These are phyloP conservation scores for Macropus fuliginosus DNA, from an alignment of 2,797 vertebrate genomes.

Conservation along the genomic window DNA sequence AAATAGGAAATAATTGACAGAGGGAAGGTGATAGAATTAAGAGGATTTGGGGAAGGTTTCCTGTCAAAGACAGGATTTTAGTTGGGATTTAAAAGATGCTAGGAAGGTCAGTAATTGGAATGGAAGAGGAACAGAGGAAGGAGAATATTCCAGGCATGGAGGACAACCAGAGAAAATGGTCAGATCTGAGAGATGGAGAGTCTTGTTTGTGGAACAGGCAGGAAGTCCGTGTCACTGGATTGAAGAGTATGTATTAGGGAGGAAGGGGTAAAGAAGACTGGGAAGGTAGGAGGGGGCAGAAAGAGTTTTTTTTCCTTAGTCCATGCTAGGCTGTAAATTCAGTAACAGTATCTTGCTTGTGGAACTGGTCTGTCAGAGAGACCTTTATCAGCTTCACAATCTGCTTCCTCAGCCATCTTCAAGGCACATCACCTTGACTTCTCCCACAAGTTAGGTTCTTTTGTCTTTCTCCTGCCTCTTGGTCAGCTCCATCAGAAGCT, in stretches of 20 bases:
- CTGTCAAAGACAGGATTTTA: not conserved
- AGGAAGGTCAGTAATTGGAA: not conserved
- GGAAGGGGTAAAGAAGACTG: not conserved
- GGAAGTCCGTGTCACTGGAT: not conserved
- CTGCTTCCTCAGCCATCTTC: not conserved
- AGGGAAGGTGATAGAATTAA: not conserved
- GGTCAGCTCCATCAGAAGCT: not conserved
- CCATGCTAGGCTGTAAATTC: not conserved
- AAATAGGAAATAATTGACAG: not conserved
- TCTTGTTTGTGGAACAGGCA: not conserved
- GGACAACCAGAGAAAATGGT: not conserved
- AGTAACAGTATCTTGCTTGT: not conserved
- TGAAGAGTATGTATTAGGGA: not conserved
- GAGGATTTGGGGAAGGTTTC: not conserved
- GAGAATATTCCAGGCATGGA: not conserved
- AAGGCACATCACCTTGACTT: not conserved
- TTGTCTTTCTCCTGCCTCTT: not conserved
- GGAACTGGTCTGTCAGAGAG: not conserved
- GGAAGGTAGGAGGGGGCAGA: not conserved
- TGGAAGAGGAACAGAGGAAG: not conserved
- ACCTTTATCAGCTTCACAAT: not conserved
- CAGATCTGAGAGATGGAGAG: not conserved
- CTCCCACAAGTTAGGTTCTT: not conserved
- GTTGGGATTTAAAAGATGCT: not conserved
- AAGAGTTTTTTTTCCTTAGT: not conserved